Evolutionary conservation across 2,888 invertebrate species (phyloP).

Genomic region (Zaprionus bogoriensis): DNA sequence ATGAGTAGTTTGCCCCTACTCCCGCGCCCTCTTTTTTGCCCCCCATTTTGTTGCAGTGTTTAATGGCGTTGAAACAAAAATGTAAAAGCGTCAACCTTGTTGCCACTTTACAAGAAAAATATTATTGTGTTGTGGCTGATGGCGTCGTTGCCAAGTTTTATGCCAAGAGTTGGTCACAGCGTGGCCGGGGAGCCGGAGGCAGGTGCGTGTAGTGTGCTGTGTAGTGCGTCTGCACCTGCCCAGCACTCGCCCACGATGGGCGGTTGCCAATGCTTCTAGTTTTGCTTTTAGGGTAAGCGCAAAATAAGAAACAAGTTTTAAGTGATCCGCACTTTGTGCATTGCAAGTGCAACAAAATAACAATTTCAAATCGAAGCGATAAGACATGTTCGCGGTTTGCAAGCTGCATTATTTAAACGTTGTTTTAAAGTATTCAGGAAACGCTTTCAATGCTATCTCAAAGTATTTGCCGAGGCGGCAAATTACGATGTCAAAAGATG

Average conservation of each 20-base stretch:
- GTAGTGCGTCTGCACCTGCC: not conserved
- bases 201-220: not conserved
- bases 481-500: conserved; percentile 6
- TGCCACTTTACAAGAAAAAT: conserved; percentile 57
- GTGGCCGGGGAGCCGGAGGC: not conserved
- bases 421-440: no score
- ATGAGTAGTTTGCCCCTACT: conserved; percentile 1
- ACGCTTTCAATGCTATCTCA: not conserved
- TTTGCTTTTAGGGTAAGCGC: not conserved
- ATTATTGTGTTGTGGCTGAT: conserved; percentile 47
- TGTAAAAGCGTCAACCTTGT: conserved; percentile 51
- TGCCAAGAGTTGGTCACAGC: conserved; percentile 22
- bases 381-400: no score
- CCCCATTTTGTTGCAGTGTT: conserved; percentile 31
- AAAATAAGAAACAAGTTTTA: not conserved
- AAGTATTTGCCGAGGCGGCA: not conserved
- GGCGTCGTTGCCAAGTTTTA: conserved; percentile 18
- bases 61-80: conserved; percentile 54
- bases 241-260: not conserved
- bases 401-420: no score
- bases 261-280: not conserved
- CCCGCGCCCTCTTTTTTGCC: not conserved
- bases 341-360: no score
- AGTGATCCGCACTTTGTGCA: no score
- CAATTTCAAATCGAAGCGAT: no score